A percentile compares a stretch with the other conserved stretches of the same genome.
These are phyloP conservation scores for Galleria mellonella DNA, from an alignment of 1,140 invertebrate genomes.

Conservation along the genomic window DNA sequence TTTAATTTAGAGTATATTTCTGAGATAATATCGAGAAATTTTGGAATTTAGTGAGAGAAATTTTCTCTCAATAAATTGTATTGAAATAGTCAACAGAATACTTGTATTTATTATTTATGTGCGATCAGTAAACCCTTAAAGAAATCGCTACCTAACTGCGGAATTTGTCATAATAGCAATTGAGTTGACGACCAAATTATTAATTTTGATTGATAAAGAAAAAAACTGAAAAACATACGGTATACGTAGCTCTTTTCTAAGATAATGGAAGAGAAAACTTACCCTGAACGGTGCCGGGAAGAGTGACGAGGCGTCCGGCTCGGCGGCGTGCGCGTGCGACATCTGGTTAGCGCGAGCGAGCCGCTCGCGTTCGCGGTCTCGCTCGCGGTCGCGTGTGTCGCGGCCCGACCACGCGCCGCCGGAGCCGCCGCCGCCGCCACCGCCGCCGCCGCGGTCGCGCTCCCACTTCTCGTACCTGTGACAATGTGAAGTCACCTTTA, in stretches of 20 bases:
- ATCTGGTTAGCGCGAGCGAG: constrained; percentile 59
- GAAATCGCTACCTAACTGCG: too few species aligned
- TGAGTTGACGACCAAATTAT: too few species aligned
- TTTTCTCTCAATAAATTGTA: too few species aligned
- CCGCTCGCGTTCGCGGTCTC: constrained; percentile 54
- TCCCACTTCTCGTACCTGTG: constrained; percentile 63
- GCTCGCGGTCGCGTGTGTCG: constrained; percentile 43
- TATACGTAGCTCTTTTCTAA: background rate
- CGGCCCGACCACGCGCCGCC: constrained; percentile 35
- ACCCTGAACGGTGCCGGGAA: constrained; percentile 60
- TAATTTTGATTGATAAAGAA: too few species aligned
- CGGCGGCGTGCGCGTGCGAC: constrained; percentile 61
- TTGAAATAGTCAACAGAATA: too few species aligned
- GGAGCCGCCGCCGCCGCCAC: constrained; percentile 22
- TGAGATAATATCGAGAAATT: too few species aligned
- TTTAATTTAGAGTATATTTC: too few species aligned
- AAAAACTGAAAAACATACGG: too few species aligned
- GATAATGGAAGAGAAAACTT: constrained; percentile 8
- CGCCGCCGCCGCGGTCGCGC: constrained; percentile 42
- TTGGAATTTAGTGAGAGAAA: too few species aligned
- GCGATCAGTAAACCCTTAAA: too few species aligned
- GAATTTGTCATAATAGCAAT: too few species aligned
- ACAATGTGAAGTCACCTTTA: constrained; percentile 11
- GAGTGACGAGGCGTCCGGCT: constrained; percentile 60
- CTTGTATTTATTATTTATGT: too few species aligned